Base-by-base conservation (phyloP, 2,113 vertebrate species). In the Ardeotis arabs region DNA sequence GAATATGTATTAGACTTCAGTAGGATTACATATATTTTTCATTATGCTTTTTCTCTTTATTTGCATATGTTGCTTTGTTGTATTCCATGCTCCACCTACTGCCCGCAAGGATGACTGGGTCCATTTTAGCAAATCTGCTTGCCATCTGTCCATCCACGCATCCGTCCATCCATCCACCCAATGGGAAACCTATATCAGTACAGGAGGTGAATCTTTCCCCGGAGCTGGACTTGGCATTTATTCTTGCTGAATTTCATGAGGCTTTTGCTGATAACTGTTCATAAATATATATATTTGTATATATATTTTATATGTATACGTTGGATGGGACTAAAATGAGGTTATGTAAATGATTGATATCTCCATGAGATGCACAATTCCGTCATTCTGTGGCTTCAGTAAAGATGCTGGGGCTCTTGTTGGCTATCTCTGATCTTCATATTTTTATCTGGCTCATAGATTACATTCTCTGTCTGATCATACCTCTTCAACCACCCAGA, bases 261-360 rank as follows among this genome's bases (percentile, higher is more conserved):
- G 2, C 62, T 89, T 4, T 16, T 53, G 28, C 16, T 74, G 16
- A 44, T 69, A 73, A 39, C 6, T 73, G 7, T 53, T 60, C 8
- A 35, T 35, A 58, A 56, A 52, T 41, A 28, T 24, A 6, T 79
- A 44, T 83, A 44, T 41, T 64, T 85, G 13, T 27, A 27, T 2
- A 3, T 50, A 6, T 37, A 24, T 87, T 79, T 44, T 72, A 11
- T 67, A 33, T 29, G 4, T 64, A 8, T 35, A 49, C 29, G 16
- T 85, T 84, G 12, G 2, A 17, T 82, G 35, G 3, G 44, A 68
- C 44, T 83, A 28, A 75, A 52, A n/a, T 52, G 18, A 70, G 6
- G 12, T 55, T 12, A 47, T 0, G 0, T 60, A 18, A 64, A 14
- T 68, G 28, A 35, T 1, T 52, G 10, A 1, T 66, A 17, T 52